Base-by-base conservation (phyloP, 2,888 invertebrate species). In the Drosophila histrio region DNA sequence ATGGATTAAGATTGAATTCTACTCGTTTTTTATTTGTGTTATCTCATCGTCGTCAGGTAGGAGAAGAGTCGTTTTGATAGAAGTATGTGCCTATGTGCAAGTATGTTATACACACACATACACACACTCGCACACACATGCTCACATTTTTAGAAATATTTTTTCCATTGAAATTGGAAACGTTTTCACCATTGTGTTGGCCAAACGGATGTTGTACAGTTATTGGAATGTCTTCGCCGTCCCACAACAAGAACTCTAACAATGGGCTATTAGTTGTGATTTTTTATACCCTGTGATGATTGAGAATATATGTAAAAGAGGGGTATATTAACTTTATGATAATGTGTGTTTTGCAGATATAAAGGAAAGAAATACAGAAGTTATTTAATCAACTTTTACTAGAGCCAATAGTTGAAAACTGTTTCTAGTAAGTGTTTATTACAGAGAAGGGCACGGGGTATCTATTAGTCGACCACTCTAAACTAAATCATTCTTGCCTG, bases 1-100 rank as follows among this genome's bases (percentile, higher is more conserved):
- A 60, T 85, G 83, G 79, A 87, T 82, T 85, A 87, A 82, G 81
- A 82, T 82, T 82, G 86, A 66, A 85, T 82, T 82, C 78, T 78
- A 58, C 46, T 58, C 53, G 50, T 19, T 30, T 52, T 38, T 57
- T 39, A 28, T 53, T 65, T 43, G 39, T 64, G 61, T 61, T 85
- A 74, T 82, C 72, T 83, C 46, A 60, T 65, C 73, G 50, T 71
- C 46, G 71, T 67, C 87, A 80, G 80, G 80, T 80, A 15, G 24
- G 1, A 44, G 77, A 73, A 64, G 70, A 80, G 73, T 69, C 68
- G 68, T 52, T 72, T 72, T 53, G 84, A 67, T 83, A 56, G 24
- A 1, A 26, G 38, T 28, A 21, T n/a, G 13, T 19, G n/a, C n/a
- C n/a, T n/a, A 21, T 28, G 26, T 19, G n/a, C 26, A 38, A 26